Percentiles rank a stretch among this genome's conserved stretches.
These are phyloP conservation scores for Rutpela maculata DNA, from an alignment of 2,888 invertebrate genomes.

Conservation along the genomic window DNA sequence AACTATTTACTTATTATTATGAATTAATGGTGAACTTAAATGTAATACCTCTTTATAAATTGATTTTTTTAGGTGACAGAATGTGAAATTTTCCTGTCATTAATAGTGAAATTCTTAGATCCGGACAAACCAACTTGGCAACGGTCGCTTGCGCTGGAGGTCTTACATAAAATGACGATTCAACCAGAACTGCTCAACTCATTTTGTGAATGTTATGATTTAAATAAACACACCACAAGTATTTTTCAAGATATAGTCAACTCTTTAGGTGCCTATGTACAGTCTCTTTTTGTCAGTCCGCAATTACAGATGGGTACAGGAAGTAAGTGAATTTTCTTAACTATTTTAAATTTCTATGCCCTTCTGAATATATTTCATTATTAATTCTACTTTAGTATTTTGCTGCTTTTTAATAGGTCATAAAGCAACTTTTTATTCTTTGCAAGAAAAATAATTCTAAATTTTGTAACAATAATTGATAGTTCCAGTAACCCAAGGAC, in stretches of 20 bases:
- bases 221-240: slow-evolving; percentile 94
- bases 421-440: too few relatives aligned
- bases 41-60: neutral
- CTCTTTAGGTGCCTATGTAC: slow-evolving; percentile 94
- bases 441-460: too few relatives aligned
- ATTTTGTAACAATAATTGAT: slow-evolving; percentile 46
- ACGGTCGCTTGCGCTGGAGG: slow-evolving; percentile 94
- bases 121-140: slow-evolving; percentile 98
- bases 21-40: neutral
- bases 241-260: slow-evolving; percentile 97
- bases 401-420: too few relatives aligned
- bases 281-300: slow-evolving; percentile 89
- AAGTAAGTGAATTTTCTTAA: slow-evolving; percentile 68
- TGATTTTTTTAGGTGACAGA: slow-evolving; percentile 86
- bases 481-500: slow-evolving; percentile 76
- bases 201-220: slow-evolving; percentile 96
- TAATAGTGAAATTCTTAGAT: slow-evolving; percentile 97
- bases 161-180: slow-evolving; percentile 94
- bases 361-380: too few relatives aligned
- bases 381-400: too few relatives aligned
- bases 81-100: slow-evolving; percentile 97
- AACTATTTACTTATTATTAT: slow-evolving; percentile 23
- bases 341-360: too few relatives aligned
- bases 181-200: slow-evolving; percentile 91
- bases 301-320: slow-evolving; percentile 76